Percentiles rank a stretch among this genome's conserved stretches.
Conservation (phyloP, 2,797 vertebrate genomes). For the Phoebastria nigripes region DNA sequence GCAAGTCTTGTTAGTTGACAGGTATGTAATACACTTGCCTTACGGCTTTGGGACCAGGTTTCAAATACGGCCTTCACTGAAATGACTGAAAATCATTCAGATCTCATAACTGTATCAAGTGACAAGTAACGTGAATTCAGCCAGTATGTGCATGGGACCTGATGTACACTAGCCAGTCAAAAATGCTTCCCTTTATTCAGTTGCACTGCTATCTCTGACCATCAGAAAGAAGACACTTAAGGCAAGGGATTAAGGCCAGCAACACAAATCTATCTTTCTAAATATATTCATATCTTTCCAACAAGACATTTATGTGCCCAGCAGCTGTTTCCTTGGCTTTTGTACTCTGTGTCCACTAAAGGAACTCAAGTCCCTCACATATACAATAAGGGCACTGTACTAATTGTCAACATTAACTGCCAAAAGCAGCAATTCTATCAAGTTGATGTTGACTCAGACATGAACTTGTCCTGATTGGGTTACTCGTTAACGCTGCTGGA, state of each 20-base stretch:
- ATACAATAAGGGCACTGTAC: slow-evolving; percentile 1
- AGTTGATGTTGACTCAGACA: slow-evolving; percentile 58
- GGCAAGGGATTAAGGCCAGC: slow-evolving; percentile 59
- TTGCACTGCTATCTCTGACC: slow-evolving; percentile 43
- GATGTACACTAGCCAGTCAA: slow-evolving; percentile 54
- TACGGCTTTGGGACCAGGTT: slow-evolving; percentile 60
- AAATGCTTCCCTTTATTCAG: slow-evolving; percentile 39
- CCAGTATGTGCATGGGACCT: neutral
- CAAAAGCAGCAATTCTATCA: slow-evolving; percentile 66
- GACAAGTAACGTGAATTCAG: slow-evolving; percentile 46
- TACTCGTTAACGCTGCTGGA: slow-evolving; percentile 63
- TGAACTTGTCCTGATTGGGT: slow-evolving; percentile 56
- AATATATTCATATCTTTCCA: slow-evolving; percentile 49
- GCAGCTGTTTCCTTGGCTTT: slow-evolving; percentile 56
- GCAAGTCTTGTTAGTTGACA: slow-evolving; percentile 64
- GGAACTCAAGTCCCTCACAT: slow-evolving; percentile 16
- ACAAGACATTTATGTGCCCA: slow-evolving; percentile 59
- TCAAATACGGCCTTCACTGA: slow-evolving; percentile 57
- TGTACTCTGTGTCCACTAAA: slow-evolving; percentile 52
- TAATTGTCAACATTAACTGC: slow-evolving; percentile 59
- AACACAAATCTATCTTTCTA: slow-evolving; percentile 50
- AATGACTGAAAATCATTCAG: slow-evolving; percentile 65
- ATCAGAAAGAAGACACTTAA: slow-evolving; percentile 58
- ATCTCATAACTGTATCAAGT: slow-evolving; percentile 49
- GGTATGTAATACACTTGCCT: slow-evolving; percentile 59